phyloP scores from a whole-genome alignment of 2,888 invertebrate species.

The Napeogenes inachia region DNA sequence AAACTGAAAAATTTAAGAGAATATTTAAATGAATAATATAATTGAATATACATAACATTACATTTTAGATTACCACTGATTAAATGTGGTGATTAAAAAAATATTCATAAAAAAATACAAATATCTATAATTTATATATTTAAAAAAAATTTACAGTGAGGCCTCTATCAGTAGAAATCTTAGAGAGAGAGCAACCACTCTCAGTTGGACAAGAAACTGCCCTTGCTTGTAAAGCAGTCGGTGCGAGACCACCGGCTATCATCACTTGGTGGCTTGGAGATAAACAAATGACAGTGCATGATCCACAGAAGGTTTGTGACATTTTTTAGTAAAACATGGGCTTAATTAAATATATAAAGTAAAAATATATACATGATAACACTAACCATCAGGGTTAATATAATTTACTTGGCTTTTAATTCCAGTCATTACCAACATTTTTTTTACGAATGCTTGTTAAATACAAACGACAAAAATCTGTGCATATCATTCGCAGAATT shows the following conservation, averaged over 20 bases:
- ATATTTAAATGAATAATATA: not conserved
- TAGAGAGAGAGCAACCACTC: conserved; percentile 88
- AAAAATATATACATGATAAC: too few species aligned
- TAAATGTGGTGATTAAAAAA: too few species aligned
- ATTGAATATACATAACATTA: too few species aligned
- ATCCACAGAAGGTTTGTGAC: conserved; percentile 53
- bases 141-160: conserved; percentile 78
- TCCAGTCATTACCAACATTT: too few species aligned
- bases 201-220: conserved; percentile 90
- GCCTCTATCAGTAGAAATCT: conserved; percentile 86
- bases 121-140: not conserved
- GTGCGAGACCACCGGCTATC: conserved; percentile 90
- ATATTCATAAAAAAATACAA: not conserved
- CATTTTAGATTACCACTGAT: too few species aligned
- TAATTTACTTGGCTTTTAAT: too few species aligned
- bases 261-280: conserved; percentile 92
- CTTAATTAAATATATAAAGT: too few species aligned
- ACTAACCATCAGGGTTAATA: too few species aligned
- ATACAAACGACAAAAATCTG: too few species aligned
- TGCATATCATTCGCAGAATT: too few species aligned
- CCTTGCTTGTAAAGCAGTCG: conserved; percentile 88
- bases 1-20: not conserved
- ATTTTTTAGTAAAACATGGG: not conserved
- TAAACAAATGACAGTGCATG: conserved; percentile 73
- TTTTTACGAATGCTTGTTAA: too few species aligned